Conservation (phyloP, 2,797 vertebrate species). For the Clarias laeviceps region DNA sequence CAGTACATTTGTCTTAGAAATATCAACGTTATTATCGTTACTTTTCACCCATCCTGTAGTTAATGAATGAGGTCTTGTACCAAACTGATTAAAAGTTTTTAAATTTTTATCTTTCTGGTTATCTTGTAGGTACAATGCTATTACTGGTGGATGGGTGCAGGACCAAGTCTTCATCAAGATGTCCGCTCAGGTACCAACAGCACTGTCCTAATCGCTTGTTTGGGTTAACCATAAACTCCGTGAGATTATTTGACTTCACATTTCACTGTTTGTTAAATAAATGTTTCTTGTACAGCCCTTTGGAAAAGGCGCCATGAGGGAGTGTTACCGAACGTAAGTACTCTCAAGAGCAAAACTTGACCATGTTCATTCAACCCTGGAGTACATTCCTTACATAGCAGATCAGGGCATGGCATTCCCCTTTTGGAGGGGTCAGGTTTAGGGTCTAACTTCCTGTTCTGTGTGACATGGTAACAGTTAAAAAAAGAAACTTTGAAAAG, state of each 20-base stretch:
- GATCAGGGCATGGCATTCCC: background rate
- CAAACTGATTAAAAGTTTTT: background rate
- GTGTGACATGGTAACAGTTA: background rate
- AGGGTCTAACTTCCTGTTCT: background rate
- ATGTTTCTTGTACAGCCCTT: conserved; percentile 82
- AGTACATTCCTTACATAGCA: conserved; percentile 7
- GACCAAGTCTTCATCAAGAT: conserved; percentile 94
- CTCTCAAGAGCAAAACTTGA: background rate
- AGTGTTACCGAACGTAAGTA: conserved; percentile 97
- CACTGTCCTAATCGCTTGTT: background rate
- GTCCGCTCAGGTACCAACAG: conserved; percentile 82
- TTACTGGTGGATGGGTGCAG: conserved; percentile 88
- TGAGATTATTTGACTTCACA: background rate
- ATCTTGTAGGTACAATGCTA: conserved; percentile 86
- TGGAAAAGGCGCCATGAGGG: conserved; percentile 94
- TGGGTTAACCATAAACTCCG: background rate
- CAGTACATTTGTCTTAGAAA: too few relatives aligned
- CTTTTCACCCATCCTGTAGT: too few relatives aligned
- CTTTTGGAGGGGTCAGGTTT: background rate
- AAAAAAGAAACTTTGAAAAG: background rate
- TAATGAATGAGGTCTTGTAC: background rate
- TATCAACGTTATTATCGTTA: too few relatives aligned
- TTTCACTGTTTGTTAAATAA: background rate
- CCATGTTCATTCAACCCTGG: background rate
- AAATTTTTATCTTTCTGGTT: background rate